Evolutionary conservation across 2,113 vertebrate genomes (phyloP).

Genomic region (Pteruthius melanotis): DNA sequence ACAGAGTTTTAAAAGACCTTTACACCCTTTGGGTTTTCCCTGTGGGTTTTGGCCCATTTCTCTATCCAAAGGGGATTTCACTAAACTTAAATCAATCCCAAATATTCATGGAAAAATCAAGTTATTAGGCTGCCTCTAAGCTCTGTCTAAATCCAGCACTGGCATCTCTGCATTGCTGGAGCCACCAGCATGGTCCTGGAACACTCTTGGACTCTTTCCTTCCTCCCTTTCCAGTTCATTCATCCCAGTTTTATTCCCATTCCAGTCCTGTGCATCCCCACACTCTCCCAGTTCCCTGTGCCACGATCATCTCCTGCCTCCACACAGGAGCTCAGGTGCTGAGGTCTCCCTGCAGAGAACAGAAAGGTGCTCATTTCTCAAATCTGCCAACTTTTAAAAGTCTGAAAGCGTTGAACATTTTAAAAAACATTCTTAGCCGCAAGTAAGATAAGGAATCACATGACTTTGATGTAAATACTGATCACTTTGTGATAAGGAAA

Average conservation of each 20-base stretch:
- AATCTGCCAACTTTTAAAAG: neutral
- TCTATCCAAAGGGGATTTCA: neutral
- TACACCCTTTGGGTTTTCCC: neutral
- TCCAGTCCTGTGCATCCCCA: neutral
- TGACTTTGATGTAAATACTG: neutral
- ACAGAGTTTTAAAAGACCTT: neutral
- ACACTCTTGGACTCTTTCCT: rapidly evolving
- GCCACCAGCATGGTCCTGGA: neutral
- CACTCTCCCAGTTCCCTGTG: neutral
- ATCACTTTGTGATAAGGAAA: neutral
- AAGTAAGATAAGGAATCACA: neutral
- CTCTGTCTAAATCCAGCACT: neutral
- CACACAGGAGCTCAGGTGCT: no score
- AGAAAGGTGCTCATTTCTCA: neutral
- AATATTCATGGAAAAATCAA: neutral
- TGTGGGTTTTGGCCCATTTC: neutral
- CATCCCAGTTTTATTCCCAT: neutral
- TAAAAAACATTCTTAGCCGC: neutral
- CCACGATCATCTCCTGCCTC: rapidly evolving
- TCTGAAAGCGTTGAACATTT: neutral
- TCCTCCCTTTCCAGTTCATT: neutral
- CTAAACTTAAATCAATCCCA: neutral
- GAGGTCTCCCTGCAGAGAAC: neutral
- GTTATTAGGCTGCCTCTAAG: neutral
- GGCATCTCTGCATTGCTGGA: neutral